Conservation (phyloP, 2,113 vertebrate genomes). For the Castor canadensis region DNA sequence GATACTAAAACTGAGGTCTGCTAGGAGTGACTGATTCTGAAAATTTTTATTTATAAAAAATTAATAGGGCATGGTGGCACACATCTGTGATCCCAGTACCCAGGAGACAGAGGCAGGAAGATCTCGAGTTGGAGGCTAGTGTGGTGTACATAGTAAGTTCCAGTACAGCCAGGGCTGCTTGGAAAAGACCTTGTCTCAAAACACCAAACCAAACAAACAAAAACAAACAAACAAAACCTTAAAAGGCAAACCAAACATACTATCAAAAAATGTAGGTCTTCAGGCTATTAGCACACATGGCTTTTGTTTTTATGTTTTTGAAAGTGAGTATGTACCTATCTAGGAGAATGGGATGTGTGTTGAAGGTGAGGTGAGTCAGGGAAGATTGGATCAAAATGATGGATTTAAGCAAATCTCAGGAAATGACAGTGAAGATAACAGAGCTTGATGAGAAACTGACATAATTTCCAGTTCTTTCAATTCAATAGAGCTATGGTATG, state of each 20-base stretch:
- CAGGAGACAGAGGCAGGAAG: too few relatives aligned
- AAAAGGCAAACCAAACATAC: too few relatives aligned
- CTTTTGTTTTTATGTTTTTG: not conserved
- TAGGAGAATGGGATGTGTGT: not conserved
- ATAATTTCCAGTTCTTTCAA: not conserved
- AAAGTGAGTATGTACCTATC: not conserved
- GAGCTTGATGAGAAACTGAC: not conserved
- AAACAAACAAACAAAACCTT: too few relatives aligned
- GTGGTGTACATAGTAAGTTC: too few relatives aligned
- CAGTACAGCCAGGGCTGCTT: too few relatives aligned
- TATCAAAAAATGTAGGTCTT: too few relatives aligned
- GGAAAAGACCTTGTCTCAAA: too few relatives aligned
- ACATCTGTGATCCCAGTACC: too few relatives aligned
- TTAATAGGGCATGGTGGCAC: too few relatives aligned
- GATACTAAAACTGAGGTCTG: not conserved
- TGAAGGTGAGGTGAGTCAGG: too few relatives aligned
- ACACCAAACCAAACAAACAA: too few relatives aligned
- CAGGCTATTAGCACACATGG: not conserved
- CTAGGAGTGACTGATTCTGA: not conserved
- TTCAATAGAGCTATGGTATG: not conserved
- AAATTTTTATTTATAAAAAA: not conserved
- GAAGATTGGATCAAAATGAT: not conserved
- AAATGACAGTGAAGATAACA: not conserved
- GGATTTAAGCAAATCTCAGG: not conserved
- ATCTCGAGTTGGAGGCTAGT: too few relatives aligned